Base-by-base conservation (phyloP, 2,888 invertebrate species). In the Buathra laborator region DNA sequence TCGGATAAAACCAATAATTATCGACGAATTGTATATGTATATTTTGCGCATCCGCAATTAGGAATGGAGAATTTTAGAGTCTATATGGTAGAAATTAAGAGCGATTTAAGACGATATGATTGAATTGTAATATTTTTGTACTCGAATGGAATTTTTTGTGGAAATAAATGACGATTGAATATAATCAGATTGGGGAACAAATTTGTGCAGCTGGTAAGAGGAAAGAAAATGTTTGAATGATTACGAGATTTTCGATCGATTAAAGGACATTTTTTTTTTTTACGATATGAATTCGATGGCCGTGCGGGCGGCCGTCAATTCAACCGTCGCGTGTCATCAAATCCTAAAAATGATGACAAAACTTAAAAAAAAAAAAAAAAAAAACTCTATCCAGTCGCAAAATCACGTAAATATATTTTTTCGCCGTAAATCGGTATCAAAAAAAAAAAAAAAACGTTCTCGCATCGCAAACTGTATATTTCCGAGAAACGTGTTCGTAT, bases 101-200 rank as follows among this genome's bases (percentile, higher is more conserved):
- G 9, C 6, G 67, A 83, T 3, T 53, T 88, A 90, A 89, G 88
- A 85, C 85, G 82, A 88, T 85, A 83, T 85, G 87, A 19, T 37
- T 87, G 72, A 87, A 90, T 89, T 93, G 92, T 93, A 92, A 92
- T 93, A 93, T 92, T 93, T 93, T 92, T 93, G 93, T 93, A 93
- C 89, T 89, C 83, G 43, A 59, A 70, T 71, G 71, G 68, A 2
- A 37, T 37, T 78, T 81, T 84, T 83, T 86, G 83, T 86, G 85
- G 78, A 84, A 84, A 84, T 86, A 86, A 87, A 87, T 85, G 62
- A 77, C 64, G 46, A 72, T 82, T 66, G 81, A 76, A 71, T 64
- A 75, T 16, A 29, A 43, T 19, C 3, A 67, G 14, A 67, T 12
- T 12, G 29, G 6, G 24, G 56, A 19, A 56, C 3, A 71, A 12